Conservation (phyloP, 2,888 invertebrate genomes). For the Caenorhabditis wallacei region DNA sequence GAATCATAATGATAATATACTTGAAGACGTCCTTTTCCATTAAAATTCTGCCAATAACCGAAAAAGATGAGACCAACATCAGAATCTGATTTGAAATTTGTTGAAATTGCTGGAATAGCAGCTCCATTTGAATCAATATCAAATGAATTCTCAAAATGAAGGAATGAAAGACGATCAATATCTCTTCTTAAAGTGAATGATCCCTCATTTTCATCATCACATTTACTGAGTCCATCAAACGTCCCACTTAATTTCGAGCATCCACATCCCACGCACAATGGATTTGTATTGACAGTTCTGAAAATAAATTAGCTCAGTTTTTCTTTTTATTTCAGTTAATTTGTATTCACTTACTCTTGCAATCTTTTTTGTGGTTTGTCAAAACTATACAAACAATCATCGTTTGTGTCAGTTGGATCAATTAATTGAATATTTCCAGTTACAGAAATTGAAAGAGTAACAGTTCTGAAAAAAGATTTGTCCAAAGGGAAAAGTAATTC, state of each 20-base stretch:
- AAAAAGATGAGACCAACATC: conserved; percentile 71
- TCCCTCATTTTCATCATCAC: conserved; percentile 42
- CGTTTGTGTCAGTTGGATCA: conserved; percentile 63
- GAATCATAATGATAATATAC: conserved; percentile 66
- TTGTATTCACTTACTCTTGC: conserved; percentile 49
- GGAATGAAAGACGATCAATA: conserved; percentile 67
- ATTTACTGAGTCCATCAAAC: conserved; percentile 61
- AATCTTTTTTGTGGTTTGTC: conserved; percentile 54
- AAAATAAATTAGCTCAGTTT: neutral
- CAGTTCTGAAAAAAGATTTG: conserved; percentile 44
- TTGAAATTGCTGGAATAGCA: conserved; percentile 56
- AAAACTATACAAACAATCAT: conserved; percentile 60
- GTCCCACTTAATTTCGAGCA: conserved; percentile 52
- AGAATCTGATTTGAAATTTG: conserved; percentile 68
- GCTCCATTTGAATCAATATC: conserved; percentile 58
- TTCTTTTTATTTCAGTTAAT: neutral
- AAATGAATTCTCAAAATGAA: conserved; percentile 65
- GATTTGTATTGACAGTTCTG: conserved; percentile 51
- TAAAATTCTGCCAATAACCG: conserved; percentile 68
- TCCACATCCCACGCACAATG: conserved; percentile 61
- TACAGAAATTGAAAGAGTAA: conserved; percentile 43
- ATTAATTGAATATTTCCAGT: conserved; percentile 61
- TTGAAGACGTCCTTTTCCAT: conserved; percentile 69
- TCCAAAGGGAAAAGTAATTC: neutral
- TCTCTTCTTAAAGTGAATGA: conserved; percentile 64